Evolutionary conservation across 2,113 vertebrate genomes (phyloP).

Genomic region (Ascaphus truei): DNA sequence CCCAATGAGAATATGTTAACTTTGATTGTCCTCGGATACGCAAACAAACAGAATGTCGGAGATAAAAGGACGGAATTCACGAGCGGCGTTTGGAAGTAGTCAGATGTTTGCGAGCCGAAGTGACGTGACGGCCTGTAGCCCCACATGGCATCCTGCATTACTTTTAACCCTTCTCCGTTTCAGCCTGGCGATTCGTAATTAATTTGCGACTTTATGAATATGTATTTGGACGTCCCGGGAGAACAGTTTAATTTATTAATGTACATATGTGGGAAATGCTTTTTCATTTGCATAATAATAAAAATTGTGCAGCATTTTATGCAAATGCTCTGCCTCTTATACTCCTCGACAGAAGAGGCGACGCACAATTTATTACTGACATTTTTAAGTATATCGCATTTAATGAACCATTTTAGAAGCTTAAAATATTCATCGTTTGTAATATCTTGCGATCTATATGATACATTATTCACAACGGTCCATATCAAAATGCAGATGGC

Average conservation of each 20-base stretch:
- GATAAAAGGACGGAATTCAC: slow-evolving; percentile 4
- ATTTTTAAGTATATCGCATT: slow-evolving; percentile 34
- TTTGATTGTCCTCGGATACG: not conserved
- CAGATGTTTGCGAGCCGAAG: slow-evolving; percentile 22
- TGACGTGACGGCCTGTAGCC: not conserved
- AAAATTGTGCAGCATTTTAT: slow-evolving; percentile 27
- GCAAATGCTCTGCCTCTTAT: slow-evolving; percentile 26
- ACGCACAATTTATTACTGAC: slow-evolving; percentile 16
- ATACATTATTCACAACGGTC: slow-evolving; percentile 31
- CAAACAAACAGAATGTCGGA: slow-evolving; percentile 11
- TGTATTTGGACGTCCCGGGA: not conserved
- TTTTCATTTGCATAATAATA: slow-evolving; percentile 29
- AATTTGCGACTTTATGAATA: slow-evolving; percentile 25
- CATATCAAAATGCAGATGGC: slow-evolving; percentile 23
- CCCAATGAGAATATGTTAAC: too few species aligned
- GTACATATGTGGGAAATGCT: not conserved
- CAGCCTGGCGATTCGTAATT: not conserved
- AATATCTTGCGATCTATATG: slow-evolving; percentile 35
- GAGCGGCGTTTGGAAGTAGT: slow-evolving; percentile 2
- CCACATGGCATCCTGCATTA: not conserved
- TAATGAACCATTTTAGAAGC: slow-evolving; percentile 31
- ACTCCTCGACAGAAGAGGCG: not conserved
- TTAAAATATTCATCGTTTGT: slow-evolving; percentile 34
- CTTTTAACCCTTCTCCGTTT: slow-evolving; percentile 1
- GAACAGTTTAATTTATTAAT: slow-evolving; percentile 16